Evolutionary conservation across 2,113 vertebrate genomes (phyloP), one percentile per base, ranked within the genome.

Genomic region (Paracanthobrama guichenoti): DNA sequence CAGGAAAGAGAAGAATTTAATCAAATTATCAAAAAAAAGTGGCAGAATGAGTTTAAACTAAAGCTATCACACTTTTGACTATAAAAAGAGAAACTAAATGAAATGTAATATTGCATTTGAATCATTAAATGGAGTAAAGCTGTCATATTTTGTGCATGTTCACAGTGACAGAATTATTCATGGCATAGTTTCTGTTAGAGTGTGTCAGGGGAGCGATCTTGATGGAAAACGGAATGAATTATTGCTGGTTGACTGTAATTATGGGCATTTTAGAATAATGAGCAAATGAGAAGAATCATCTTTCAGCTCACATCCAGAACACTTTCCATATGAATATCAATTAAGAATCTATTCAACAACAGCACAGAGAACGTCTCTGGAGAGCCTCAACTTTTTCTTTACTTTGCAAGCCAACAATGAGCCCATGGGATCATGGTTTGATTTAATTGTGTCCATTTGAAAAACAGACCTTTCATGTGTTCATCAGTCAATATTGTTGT

Each of bases 191-290:
- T 48, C 28, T 22, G 62, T 35, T 53, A 46, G 20, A 67, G 26
- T 8, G 55, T 53, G 26, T 50, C 60, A 35, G 18, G 62, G 79
- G 62, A 81, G 16, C 16, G 2, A 81, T 67, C 60, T 81, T 66
- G 44, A 81, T 81, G 79, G 62, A 81, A 80, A 81, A 81, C 79
- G 11, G 44, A 67, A 81, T 66, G 44, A 81, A 81, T 81, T 81
- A 81, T 64, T 46, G 77, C 42, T 64, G 57, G 77, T 42, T 79
- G 77, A 44, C 60, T 50, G 44, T 67, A 81, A 67, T 67, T 81
- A 67, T 35, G 42, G 24, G 79, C 18, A 78, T 60, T 78, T 78
- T 42, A 60, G 55, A 55, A 67, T 80, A 81, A 66, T 67, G 77
- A 46, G 59, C 26, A 1, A 48, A 66, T 76, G 28, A 72, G 28